Percentiles rank a stretch among this genome's conserved stretches.
Conservation (phyloP, 2,888 invertebrate species). For the Coelinius sp. region DNA sequence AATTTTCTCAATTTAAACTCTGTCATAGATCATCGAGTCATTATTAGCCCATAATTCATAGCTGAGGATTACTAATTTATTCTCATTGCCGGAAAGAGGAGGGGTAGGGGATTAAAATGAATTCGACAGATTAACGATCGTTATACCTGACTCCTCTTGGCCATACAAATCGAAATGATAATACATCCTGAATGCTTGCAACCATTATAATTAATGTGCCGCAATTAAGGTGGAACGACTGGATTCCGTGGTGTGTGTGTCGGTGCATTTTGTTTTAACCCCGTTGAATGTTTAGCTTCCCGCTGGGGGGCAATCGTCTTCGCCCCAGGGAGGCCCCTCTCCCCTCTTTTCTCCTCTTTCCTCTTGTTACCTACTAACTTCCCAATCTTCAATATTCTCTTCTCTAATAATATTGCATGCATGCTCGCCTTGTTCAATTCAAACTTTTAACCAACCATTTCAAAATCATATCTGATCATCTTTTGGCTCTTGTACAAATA, state of each 20-base stretch:
- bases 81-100: neutral
- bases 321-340: constrained; percentile 64
- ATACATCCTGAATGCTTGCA: constrained; percentile 56
- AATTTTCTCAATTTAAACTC: neutral
- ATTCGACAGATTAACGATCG: constrained; percentile 38
- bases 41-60: constrained; percentile 2
- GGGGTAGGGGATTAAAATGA: constrained; percentile 20
- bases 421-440: constrained; percentile 26
- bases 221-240: constrained; percentile 66
- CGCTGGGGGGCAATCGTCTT: constrained; percentile 68
- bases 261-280: constrained; percentile 67
- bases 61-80: neutral
- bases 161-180: constrained; percentile 53
- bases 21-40: constrained; percentile 4
- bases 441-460: constrained; percentile 24
- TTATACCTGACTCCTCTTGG: constrained; percentile 30
- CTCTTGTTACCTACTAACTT: constrained; percentile 41
- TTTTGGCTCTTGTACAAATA: constrained; percentile 25
- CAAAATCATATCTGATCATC: constrained; percentile 29
- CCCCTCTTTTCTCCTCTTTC: constrained; percentile 49
- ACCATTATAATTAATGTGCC: constrained; percentile 68
- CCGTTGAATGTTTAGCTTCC: constrained; percentile 68
- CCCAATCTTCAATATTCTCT: constrained; percentile 32
- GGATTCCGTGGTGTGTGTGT: constrained; percentile 61
- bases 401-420: constrained; percentile 20